A percentile compares a stretch with the other conserved stretches of the same genome.
Evolutionary conservation across 1,140 invertebrate genomes (phyloP).

Genomic region (Drosophila kohkoa): DNA sequence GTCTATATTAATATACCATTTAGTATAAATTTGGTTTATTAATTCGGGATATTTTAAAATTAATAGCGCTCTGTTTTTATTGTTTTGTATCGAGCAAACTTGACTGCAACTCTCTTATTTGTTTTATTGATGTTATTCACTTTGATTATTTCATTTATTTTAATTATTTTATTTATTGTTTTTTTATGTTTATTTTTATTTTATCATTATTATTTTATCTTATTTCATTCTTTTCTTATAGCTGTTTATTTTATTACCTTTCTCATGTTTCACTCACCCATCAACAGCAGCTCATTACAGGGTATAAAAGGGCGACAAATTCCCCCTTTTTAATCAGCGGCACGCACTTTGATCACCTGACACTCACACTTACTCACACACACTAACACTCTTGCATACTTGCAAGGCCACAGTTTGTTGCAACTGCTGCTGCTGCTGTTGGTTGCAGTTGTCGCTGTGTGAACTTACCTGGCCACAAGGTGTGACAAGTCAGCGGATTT

Average conservation of each 20-base stretch:
- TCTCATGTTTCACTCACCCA: slow-evolving; percentile 1
- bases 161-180: too few species aligned
- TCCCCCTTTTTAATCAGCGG: slow-evolving; percentile 81
- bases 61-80: too few species aligned
- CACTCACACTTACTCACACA: slow-evolving; percentile 23
- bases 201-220: too few species aligned
- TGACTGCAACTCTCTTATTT: too few species aligned
- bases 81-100: too few species aligned
- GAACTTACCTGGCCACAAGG: slow-evolving; percentile 60
- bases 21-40: too few species aligned
- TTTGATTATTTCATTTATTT: too few species aligned
- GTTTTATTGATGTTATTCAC: too few species aligned
- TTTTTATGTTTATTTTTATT: too few species aligned
- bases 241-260: neutral
- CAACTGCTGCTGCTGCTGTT: slow-evolving; percentile 49
- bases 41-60: too few species aligned
- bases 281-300: neutral
- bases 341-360: slow-evolving; percentile 74
- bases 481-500: slow-evolving; percentile 82
- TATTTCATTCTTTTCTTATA: too few species aligned
- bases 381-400: slow-evolving; percentile 17
- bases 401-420: slow-evolving; percentile 48
- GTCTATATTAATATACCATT: too few species aligned
- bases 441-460: slow-evolving; percentile 42
- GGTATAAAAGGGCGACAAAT: slow-evolving; percentile 76